Percentiles rank a stretch among this genome's conserved stretches.
phyloP scores from a whole-genome alignment of 2,113 vertebrate genomes.

The Psophia crepitans region DNA sequence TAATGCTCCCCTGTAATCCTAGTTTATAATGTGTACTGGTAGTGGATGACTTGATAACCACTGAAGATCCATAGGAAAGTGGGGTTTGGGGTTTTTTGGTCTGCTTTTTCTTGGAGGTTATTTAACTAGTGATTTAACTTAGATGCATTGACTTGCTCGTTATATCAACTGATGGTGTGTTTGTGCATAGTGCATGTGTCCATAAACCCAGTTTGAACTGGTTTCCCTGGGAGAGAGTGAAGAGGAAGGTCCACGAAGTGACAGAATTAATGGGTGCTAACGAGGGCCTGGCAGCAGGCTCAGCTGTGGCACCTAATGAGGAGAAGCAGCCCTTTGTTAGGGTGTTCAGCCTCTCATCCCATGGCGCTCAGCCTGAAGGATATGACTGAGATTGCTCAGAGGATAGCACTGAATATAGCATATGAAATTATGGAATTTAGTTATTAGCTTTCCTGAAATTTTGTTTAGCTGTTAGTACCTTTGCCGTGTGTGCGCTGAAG shows the following conservation, averaged over 20 bases:
- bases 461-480: not conserved
- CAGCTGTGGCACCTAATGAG: rapidly evolving
- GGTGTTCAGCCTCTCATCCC: rapidly evolving
- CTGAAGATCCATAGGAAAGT: not conserved
- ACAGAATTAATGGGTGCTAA: not conserved
- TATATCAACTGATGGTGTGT: not conserved
- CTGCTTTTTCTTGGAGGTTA: not conserved
- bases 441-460: not conserved
- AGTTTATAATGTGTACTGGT: not conserved
- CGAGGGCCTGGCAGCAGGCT: rapidly evolving
- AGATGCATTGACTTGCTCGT: not conserved
- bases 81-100: too few relatives aligned
- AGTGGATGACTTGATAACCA: not conserved
- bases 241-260: not conserved
- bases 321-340: not conserved
- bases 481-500: not conserved
- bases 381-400: not conserved
- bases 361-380: rapidly evolving
- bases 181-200: rapidly evolving
- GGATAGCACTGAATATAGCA: not conserved
- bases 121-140: not conserved
- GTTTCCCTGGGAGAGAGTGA: not conserved
- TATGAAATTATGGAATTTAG: rapidly evolving
- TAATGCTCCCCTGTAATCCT: not conserved
- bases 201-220: rapidly evolving